A percentile compares a stretch with the other conserved stretches of the same genome.
Conservation (phyloP, 2,797 vertebrate species). For the Loris lydekkerianus region DNA sequence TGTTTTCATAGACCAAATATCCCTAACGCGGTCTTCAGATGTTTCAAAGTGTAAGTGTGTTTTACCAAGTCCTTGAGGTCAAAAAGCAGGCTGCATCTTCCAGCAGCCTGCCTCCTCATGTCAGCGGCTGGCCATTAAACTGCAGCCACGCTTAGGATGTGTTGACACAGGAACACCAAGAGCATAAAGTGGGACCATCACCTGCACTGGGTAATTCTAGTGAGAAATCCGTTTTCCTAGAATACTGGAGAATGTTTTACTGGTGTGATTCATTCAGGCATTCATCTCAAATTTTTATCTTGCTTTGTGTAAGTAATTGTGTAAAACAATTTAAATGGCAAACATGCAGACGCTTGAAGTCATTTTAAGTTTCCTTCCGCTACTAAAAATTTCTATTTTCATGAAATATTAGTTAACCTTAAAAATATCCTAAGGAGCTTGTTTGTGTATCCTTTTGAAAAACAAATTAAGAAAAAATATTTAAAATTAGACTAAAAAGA, state of each 20-base stretch:
- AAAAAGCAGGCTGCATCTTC: not conserved
- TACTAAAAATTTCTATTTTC: slow-evolving; percentile 20
- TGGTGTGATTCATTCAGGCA: not conserved
- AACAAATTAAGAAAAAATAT: not conserved
- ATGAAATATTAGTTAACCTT: not conserved
- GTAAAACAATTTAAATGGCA: slow-evolving; percentile 39
- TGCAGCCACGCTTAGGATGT: not conserved
- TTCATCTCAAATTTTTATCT: slow-evolving; percentile 40
- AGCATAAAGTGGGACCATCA: slow-evolving; percentile 13
- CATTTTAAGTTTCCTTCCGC: slow-evolving; percentile 37
- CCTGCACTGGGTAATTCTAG: not conserved
- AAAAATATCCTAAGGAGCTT: not conserved
- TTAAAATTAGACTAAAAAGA: not conserved
- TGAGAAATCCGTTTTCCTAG: not conserved
- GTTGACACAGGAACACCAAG: not conserved
- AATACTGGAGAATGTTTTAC: not conserved
- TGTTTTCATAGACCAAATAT: not conserved
- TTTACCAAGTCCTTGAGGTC: not conserved
- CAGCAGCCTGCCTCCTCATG: not conserved
- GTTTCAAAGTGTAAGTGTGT: not conserved
- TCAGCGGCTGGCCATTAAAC: not conserved
- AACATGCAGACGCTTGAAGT: not conserved
- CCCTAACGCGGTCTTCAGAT: not conserved
- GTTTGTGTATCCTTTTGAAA: not conserved
- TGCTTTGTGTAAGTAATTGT: not conserved